These are phyloP conservation scores for Achatina immaculata DNA, from an alignment of 1,140 invertebrate species.

Conservation along the genomic window DNA sequence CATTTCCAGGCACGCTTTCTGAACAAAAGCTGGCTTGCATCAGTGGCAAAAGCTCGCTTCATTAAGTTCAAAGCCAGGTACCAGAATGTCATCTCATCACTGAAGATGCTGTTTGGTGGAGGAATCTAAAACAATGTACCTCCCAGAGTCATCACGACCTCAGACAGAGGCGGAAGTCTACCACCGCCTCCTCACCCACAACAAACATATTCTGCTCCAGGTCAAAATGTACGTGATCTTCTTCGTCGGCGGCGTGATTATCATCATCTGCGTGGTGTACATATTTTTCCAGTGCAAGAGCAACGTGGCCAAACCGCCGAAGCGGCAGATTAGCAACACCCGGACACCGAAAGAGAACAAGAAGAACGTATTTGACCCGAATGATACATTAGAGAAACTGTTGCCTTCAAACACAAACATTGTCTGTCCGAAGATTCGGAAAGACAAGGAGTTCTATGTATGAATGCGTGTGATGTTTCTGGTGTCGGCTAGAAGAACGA, in stretches of 20 bases:
- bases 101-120: too few relatives aligned
- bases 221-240: conserved; percentile 52
- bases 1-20: too few relatives aligned
- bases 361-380: conserved; percentile 39
- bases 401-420: conserved; percentile 38
- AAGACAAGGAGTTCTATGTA: conserved; percentile 44
- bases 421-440: conserved; percentile 41
- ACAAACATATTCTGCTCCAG: conserved; percentile 50
- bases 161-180: conserved; percentile 40
- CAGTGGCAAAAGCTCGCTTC: too few relatives aligned
- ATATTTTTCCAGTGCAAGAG: conserved; percentile 47
- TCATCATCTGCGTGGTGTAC: conserved; percentile 48
- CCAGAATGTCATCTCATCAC: too few relatives aligned
- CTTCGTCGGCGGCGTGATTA: conserved; percentile 45
- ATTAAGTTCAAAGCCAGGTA: too few relatives aligned
- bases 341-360: conserved; percentile 32
- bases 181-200: conserved; percentile 43
- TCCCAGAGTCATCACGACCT: conserved; percentile 10
- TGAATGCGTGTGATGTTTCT: neutral
- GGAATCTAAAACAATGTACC: conserved; percentile 20
- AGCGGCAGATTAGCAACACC: neutral
- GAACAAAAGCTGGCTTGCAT: too few relatives aligned
- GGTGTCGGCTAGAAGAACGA: neutral
- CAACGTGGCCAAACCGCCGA: conserved; percentile 1
- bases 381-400: conserved; percentile 44